A percentile compares a stretch with the other conserved stretches of the same genome.
phyloP scores from a whole-genome alignment of 2,113 vertebrate genomes.

The Ranitomeya variabilis region DNA sequence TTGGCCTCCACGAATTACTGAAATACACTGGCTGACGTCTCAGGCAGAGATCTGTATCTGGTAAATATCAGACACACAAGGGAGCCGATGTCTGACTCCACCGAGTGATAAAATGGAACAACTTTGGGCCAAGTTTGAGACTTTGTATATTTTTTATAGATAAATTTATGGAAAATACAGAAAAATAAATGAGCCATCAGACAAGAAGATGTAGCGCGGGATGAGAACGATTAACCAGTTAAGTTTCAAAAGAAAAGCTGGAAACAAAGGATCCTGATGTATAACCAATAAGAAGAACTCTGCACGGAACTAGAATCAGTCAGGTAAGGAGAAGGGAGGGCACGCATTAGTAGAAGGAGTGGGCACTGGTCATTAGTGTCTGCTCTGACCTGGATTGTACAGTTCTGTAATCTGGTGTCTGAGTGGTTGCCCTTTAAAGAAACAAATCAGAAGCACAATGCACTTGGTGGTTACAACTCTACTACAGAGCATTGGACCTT shows the following conservation, averaged over 20 bases:
- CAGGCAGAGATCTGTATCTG: conserved; percentile 17
- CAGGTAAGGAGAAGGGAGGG: too few species aligned
- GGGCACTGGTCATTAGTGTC: too few species aligned
- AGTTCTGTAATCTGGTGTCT: too few species aligned
- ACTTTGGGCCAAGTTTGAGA: neutral
- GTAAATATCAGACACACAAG: neutral
- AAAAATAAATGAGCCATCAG: neutral
- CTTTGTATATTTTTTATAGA: conserved; percentile 20
- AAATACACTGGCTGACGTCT: neutral
- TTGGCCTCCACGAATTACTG: neutral
- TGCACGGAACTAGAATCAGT: neutral
- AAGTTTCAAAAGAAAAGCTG: neutral
- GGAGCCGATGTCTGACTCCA: neutral
- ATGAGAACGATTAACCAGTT: neutral
- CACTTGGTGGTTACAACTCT: too few species aligned
- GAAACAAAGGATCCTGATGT: neutral
- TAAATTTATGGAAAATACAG: conserved; percentile 29
- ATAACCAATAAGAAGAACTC: too few species aligned
- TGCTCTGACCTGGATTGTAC: too few species aligned
- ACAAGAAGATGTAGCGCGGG: neutral
- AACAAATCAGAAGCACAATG: too few species aligned
- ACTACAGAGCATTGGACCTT: too few species aligned
- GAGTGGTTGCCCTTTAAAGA: too few species aligned
- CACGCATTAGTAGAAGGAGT: too few species aligned
- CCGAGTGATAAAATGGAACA: conserved; percentile 26